Base-by-base conservation (phyloP, 30 jellyfish, hydroid and myxozoan species). In the Rhopilema esculentum region DNA sequence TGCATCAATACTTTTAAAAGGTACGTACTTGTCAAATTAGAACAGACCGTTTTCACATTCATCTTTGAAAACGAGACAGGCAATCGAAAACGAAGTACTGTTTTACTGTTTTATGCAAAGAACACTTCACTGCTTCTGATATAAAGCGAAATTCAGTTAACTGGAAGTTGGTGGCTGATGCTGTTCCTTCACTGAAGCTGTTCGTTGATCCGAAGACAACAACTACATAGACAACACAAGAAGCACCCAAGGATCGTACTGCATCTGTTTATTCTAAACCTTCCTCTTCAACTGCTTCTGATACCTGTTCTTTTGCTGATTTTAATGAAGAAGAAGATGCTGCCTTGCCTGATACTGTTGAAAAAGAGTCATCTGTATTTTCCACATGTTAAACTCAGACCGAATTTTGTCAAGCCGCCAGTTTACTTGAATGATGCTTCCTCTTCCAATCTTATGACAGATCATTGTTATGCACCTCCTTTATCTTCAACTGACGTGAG, bases 401-500 rank as follows among this genome's bases (percentile, higher is more conserved):
- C 6, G 57, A 40, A 40, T 19, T 70, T 70, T 70, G 62, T 70
- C 27, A 64, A 26, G 75, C 15, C 75, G 31, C 75, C 6, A 64
- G 8, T 64, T 64, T 64, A 2, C 75, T 64, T 64, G 31, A 64
- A 64, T 64, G 16, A 64, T 64, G 28, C 75, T 64, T 2, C 16
- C 32, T 64, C 32, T 16, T 26, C 28, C 16, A 64, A 23, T 64
- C 75, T 64, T 64, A 16, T 64, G 32, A 64, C 75, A 64, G 75
- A 64, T 21, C 75, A 64, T 64, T 64, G 75, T 16, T 64, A 64
- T 16, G 75, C 75, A 21, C 32, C 75, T 64, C 75, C 16, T 64
- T 26, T 16, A 64, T 16, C 75, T 64, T 64, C 75, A 64, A 64
- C 28, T 64, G 75, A 64, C 31, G 16, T 64, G 75, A 64, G 31